Evolutionary conservation across 2,113 vertebrate genomes (phyloP), one percentile per base, ranked within the genome.

Genomic region (Daubentonia madagascariensis): DNA sequence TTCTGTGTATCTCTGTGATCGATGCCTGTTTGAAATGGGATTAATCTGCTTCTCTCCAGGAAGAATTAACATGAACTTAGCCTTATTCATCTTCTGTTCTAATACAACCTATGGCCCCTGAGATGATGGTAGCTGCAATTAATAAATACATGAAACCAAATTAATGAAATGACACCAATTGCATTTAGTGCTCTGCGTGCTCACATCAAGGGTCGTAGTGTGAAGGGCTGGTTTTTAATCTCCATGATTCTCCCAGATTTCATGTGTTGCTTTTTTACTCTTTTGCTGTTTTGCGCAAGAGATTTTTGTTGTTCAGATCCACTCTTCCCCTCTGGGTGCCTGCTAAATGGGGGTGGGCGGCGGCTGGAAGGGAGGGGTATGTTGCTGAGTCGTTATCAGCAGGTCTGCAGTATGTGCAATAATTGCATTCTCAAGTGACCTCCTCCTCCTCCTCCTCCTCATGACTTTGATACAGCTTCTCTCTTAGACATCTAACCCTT

Each of bases 1-100:
- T 97, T 97, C 96, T 43, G 50, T 93, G 90, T 79, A 85, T 81
- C 85, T 72, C 65, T 37, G 80, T 97, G 97, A 98, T 98, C 50
- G 73, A 94, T 96, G 94, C 72, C 92, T 86, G 67, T 84, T 97
- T 95, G 96, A 93, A 97, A 95, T 79, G 76, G 73, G 92, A 95
- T 97, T 97, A 95, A 94, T 92, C 90, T 93, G 85, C 70, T 92
- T 78, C 73, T 95, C 78, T 81, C 54, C 59, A 79, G 81, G 59
- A 83, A 94, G 93, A 96, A 97, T 96, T 88, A 97, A 28, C 67
- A 83, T 57, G 88, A 97, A 89, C 35, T 68, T 73, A 57, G 28
- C 76, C 67, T 68, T 89, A 80, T 88, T 92, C n/a, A n/a, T 83
- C 85, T 67, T 95, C 86, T 20, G 1, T 97, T 95, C 84, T 81